Base-by-base conservation (phyloP, 2,113 vertebrate genomes). In the Sapajus apella region DNA sequence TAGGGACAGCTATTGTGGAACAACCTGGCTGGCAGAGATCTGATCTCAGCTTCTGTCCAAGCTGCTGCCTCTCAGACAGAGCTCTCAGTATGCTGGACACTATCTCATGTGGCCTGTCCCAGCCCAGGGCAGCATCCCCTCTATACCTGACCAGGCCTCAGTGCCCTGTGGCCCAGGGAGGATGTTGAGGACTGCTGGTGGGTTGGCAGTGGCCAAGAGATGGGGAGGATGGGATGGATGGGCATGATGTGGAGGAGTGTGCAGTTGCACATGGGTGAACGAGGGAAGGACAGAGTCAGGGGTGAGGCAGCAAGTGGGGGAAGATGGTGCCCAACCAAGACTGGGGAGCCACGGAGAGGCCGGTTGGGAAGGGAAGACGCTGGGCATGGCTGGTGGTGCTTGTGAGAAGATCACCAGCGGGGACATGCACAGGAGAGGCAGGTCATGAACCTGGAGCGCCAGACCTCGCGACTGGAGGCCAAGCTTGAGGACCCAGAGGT, bases 181-280 rank as follows among this genome's bases (percentile, higher is more conserved):
- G 56, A 9, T 35, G 10, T 32, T 40, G 13, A 56, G 55, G 43
- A 55, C 10, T 21, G 6, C 11, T 23, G 20, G 83, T 23, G 58
- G 27, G 37, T 47, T 43, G 94, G 91, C 89, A 88, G 66, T 87
- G 91, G 94, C 96, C 75, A 88, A 97, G 91, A 85, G 50, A 43
- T 76, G 93, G 90, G 95, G 82, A 10, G 58, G 50, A 75, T 88
- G 66, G 58, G 7, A 30, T 61, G 35, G 75, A 32, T 21, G 25
- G 72, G n/a, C 40, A 20, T 6, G n/a, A 20, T 25, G 17, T 0
- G 13, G 27, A 91, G 58, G 50, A 55, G 50, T 21, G 50, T 43
- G 61, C 50, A 21, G 40, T 23, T 56, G 10, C 11, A 50, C 30
- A 7, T 40, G 83, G 73, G 91, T 45, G 77, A 56, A 5, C 3